A percentile compares a stretch with the other conserved stretches of the same genome.
Conservation (phyloP, 2,888 invertebrate species). For the Chrysolina oricalcia region DNA sequence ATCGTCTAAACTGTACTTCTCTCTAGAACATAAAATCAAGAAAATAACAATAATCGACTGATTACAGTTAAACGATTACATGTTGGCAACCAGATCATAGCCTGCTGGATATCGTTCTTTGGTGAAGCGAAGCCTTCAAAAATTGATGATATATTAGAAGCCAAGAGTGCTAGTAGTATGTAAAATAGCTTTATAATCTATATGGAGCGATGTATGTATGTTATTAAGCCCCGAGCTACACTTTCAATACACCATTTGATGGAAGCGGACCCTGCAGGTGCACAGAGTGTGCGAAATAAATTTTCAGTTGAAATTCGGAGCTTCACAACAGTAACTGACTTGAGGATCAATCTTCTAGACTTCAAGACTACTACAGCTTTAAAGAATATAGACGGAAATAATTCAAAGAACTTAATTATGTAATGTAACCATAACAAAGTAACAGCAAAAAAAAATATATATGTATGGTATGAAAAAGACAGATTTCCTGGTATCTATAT, state of each 20-base stretch:
- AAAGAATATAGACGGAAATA: too few species aligned
- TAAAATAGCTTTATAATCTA: constrained; percentile 71
- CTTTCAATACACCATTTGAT: constrained; percentile 52
- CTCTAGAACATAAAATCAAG: constrained; percentile 36
- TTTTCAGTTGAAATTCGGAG: neutral
- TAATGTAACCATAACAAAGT: too few species aligned
- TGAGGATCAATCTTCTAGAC: too few species aligned
- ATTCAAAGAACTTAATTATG: too few species aligned
- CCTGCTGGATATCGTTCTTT: constrained; percentile 41
- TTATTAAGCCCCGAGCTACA: constrained; percentile 64
- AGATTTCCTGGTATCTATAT: too few species aligned
- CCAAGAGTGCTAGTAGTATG: constrained; percentile 71
- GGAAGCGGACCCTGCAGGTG: constrained; percentile 45
- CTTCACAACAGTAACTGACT: too few species aligned
- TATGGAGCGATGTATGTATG: constrained; percentile 70
- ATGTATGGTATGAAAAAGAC: too few species aligned
- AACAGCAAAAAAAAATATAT: too few species aligned
- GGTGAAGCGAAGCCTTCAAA: constrained; percentile 64
- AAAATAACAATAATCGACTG: constrained; percentile 50
- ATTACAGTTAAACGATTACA: constrained; percentile 48
- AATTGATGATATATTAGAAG: constrained; percentile 71
- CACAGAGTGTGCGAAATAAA: constrained; percentile 29
- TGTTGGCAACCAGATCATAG: constrained; percentile 47
- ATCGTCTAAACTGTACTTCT: constrained; percentile 24
- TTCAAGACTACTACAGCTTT: too few species aligned